These are phyloP conservation scores for Dascillus cervinus DNA, from an alignment of 2,888 invertebrate genomes.

Conservation along the genomic window DNA sequence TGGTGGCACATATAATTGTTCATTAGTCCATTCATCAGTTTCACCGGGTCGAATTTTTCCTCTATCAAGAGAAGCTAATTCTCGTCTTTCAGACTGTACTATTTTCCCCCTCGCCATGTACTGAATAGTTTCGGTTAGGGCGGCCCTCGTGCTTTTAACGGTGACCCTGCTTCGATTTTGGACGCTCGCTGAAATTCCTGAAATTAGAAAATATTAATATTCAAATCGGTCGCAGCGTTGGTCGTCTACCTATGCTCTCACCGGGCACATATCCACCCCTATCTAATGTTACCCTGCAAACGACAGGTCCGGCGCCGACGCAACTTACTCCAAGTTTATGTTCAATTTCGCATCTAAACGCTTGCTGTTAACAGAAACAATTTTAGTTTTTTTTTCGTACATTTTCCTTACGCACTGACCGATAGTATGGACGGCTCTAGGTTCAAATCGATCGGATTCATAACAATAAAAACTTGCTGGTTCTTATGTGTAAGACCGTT, in stretches of 20 bases:
- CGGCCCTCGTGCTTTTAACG: slow-evolving; percentile 78
- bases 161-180: slow-evolving; percentile 79
- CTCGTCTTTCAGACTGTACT: slow-evolving; percentile 79
- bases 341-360: slow-evolving; percentile 85
- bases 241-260: slow-evolving; percentile 66
- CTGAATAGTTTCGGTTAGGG: slow-evolving; percentile 82
- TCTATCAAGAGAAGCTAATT: slow-evolving; percentile 68
- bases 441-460: slow-evolving; percentile 92
- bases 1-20: slow-evolving; percentile 86
- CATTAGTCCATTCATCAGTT: slow-evolving; percentile 78
- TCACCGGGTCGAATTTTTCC: slow-evolving; percentile 77
- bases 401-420: slow-evolving; percentile 50
- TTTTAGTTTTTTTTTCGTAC: neutral
- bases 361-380: slow-evolving; percentile 55
- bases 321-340: slow-evolving; percentile 85
- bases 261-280: slow-evolving; percentile 93
- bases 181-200: slow-evolving; percentile 67
- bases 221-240: neutral
- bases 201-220: slow-evolving; percentile 2
- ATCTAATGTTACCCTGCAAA: slow-evolving; percentile 79
- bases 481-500: slow-evolving; percentile 88
- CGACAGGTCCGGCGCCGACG: slow-evolving; percentile 79
- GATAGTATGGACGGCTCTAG: slow-evolving; percentile 80
- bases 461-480: slow-evolving; percentile 94
- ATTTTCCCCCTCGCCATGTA: slow-evolving; percentile 82